Conservation (phyloP, 2,797 vertebrate genomes). For the Podargus strigoides region DNA sequence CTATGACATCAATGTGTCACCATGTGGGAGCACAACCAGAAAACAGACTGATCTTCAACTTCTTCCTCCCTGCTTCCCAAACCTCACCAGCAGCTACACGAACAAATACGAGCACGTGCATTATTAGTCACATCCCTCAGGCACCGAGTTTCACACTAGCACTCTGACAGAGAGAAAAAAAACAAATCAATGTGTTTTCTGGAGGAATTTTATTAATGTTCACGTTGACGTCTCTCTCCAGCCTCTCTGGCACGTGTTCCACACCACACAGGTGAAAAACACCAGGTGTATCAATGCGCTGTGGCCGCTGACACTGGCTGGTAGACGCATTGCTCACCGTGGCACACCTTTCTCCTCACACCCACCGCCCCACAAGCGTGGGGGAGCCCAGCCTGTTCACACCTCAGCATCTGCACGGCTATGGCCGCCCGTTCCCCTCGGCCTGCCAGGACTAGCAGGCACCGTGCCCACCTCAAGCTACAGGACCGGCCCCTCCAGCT, state of each 20-base stretch:
- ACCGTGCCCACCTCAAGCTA: not conserved
- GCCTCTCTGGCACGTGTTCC: not conserved
- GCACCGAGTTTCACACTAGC: no score
- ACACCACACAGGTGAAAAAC: not conserved
- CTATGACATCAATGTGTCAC: not conserved
- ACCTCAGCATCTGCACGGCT: fast-evolving
- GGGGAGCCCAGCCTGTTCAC: not conserved
- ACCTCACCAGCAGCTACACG: not conserved
- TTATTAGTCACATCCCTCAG: fast-evolving
- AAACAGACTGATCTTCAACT: not conserved
- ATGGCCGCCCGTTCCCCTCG: fast-evolving
- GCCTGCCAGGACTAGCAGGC: no score
- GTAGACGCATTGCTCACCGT: no score
- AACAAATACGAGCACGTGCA: no score
- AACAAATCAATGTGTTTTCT: not conserved
- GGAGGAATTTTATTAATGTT: fast-evolving
- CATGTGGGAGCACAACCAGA: fast-evolving
- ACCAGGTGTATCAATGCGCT: fast-evolving
- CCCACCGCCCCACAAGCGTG: no score
- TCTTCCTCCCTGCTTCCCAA: not conserved
- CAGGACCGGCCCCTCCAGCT: not conserved
- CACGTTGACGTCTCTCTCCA: not conserved
- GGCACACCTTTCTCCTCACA: no score
- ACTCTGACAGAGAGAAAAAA: not conserved
- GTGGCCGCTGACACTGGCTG: no score